Evolutionary conservation across 2,888 invertebrate genomes (phyloP), one percentile per base, ranked within the genome.

Genomic region (Rotaria magnacalcarata): DNA sequence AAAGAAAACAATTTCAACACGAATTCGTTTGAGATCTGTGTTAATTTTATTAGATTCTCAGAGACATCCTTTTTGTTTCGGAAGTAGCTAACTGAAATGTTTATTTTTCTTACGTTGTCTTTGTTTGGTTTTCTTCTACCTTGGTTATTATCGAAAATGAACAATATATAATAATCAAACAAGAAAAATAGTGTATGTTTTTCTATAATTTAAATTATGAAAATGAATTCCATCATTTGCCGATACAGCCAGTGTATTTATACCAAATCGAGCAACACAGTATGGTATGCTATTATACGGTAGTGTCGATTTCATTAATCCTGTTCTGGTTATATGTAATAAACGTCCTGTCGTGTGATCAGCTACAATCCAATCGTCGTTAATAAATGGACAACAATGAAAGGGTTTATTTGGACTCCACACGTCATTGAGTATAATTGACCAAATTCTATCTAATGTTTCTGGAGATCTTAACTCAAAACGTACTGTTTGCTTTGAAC

Each of bases 381-480:
- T 11, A 47, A 80, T 80, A 14, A 80, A 47, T n/a, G 47, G 14
- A 80, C 80, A 80, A 80, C 80, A 80, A n/a, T 47, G 80, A 43
- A 34, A 34, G 34, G 67, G 67, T 34, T 34, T 34, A 19, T 27
- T 67, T 16, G 67, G 34, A 34, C 19, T 67, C 67, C 67, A 80
- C 24, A 3, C 7, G 14, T 47, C 5, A 47, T 80, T n/a, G 7
- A 80, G 80, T n/a, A n/a, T 1, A 24, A 47, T 1, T n/a, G n/a
- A 80, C 80, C 80, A 80, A 14, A 43, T 43, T 11, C 24, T 0
- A n/a, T 24, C 34, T 43, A 80, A 47, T 47, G 47, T 80, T 47
- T 43, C 47, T 6, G 47, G 8, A 5, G 80, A 80, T 47, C 80
- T 43, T n/a, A 80, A 47, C 24, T 80, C 80, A 0, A 80, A 24